phyloP scores from a whole-genome alignment of 2,113 vertebrate species.

The Bubo blakistoni region DNA sequence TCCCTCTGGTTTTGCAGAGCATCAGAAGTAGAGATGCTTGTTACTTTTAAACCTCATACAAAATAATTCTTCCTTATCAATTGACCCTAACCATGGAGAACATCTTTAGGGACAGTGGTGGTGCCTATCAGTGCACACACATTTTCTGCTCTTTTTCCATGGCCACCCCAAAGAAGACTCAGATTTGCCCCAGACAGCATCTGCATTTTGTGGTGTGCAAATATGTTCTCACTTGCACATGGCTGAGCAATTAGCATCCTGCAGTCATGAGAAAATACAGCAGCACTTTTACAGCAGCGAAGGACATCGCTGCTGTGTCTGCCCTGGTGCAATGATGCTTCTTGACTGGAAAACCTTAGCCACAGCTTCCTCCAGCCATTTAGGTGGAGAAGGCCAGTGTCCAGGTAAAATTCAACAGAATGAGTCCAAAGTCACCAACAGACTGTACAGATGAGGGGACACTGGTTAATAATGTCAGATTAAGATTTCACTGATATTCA shows the following conservation, averaged over 20 bases:
- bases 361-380: neutral
- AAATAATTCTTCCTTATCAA: neutral
- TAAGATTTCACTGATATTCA: neutral
- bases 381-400: neutral
- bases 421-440: neutral
- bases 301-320: neutral
- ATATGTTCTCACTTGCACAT: neutral
- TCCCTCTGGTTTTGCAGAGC: neutral
- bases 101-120: neutral
- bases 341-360: neutral
- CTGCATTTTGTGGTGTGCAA: neutral
- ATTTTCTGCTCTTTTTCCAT: neutral
- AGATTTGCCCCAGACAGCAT: neutral
- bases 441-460: neutral
- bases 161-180: neutral
- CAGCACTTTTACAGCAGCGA: neutral
- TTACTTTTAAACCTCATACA: neutral
- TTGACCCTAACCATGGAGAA: neutral
- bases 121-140: neutral
- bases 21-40: neutral
- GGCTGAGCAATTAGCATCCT: neutral
- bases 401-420: neutral
- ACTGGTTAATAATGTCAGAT: neutral
- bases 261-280: neutral
- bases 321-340: neutral